These are phyloP conservation scores for Microctenopoma stevenorrisi DNA, from an alignment of 2,797 vertebrate genomes.

Conservation along the genomic window DNA sequence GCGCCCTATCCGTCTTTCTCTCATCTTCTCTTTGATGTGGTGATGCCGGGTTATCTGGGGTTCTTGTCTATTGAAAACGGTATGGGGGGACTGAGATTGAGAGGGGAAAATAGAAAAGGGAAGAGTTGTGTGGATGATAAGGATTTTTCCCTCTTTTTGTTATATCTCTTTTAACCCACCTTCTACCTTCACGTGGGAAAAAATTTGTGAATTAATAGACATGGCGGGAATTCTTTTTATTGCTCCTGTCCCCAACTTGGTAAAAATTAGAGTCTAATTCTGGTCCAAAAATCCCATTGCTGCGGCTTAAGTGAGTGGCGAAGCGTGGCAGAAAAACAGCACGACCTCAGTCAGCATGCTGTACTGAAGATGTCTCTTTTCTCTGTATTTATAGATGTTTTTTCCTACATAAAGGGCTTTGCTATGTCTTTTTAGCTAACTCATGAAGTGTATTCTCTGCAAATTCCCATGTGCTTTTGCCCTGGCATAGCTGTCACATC, in stretches of 20 bases:
- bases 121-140: slow-evolving; percentile 29
- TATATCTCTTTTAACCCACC: slow-evolving; percentile 61
- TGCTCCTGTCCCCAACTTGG: slow-evolving; percentile 18
- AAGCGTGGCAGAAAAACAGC: slow-evolving; percentile 48
- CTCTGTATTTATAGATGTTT: slow-evolving; percentile 28
- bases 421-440: slow-evolving; percentile 25
- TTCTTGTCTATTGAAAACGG: slow-evolving; percentile 57
- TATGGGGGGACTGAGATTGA: slow-evolving; percentile 39
- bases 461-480: slow-evolving; percentile 22
- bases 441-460: slow-evolving; percentile 30
- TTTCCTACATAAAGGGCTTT: slow-evolving; percentile 24
- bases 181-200: slow-evolving; percentile 37
- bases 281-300: slow-evolving; percentile 36
- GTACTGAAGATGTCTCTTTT: slow-evolving; percentile 42
- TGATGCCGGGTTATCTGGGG: slow-evolving; percentile 72
- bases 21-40: slow-evolving; percentile 78
- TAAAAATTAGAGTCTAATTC: slow-evolving; percentile 44
- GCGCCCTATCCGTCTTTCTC: slow-evolving; percentile 56
- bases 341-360: slow-evolving; percentile 30
- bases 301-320: slow-evolving; percentile 10
- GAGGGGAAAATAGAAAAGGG: slow-evolving; percentile 18
- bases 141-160: slow-evolving; percentile 6
- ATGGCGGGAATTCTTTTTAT: slow-evolving; percentile 17
- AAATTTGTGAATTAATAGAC: slow-evolving; percentile 9
- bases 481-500: slow-evolving; percentile 16